phyloP scores from a whole-genome alignment of 2,113 vertebrate genomes.

The Numenius arquata region DNA sequence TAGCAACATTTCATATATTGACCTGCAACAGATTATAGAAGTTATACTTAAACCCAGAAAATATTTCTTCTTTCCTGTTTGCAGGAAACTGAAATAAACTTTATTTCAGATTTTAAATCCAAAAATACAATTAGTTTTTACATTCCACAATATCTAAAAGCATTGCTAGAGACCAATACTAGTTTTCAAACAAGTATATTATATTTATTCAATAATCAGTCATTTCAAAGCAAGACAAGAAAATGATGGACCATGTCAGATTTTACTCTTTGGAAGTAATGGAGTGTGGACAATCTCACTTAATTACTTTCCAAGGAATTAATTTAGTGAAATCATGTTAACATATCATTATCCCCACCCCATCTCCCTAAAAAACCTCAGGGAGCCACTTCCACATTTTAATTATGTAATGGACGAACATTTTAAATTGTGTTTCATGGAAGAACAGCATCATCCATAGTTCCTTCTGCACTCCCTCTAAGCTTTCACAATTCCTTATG shows the following conservation, averaged over 20 bases:
- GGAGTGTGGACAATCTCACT: constrained; percentile 4
- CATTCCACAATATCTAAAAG: background rate
- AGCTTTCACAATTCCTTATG: background rate
- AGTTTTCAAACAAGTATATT: background rate
- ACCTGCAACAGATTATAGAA: background rate
- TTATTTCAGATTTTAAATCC: background rate
- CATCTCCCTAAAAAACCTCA: background rate
- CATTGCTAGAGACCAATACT: background rate
- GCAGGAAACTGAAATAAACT: rapidly evolving
- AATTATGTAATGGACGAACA: background rate
- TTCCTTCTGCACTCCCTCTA: background rate
- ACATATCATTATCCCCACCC: background rate
- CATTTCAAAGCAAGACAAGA: constrained; percentile 17
- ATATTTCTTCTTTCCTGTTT: background rate
- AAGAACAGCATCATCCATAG: background rate
- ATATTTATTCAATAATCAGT: background rate
- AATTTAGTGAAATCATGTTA: constrained; percentile 32
- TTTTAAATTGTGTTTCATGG: background rate
- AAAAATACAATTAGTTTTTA: background rate
- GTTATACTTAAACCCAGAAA: background rate
- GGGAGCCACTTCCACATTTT: background rate
- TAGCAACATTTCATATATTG: background rate
- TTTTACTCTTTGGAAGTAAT: background rate
- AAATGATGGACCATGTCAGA: background rate
- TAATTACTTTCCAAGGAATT: constrained; percentile 17